A percentile compares a stretch with the other conserved stretches of the same genome.
phyloP scores from a whole-genome alignment of 2,888 invertebrate genomes.

The Falcaria lacertinaria region DNA sequence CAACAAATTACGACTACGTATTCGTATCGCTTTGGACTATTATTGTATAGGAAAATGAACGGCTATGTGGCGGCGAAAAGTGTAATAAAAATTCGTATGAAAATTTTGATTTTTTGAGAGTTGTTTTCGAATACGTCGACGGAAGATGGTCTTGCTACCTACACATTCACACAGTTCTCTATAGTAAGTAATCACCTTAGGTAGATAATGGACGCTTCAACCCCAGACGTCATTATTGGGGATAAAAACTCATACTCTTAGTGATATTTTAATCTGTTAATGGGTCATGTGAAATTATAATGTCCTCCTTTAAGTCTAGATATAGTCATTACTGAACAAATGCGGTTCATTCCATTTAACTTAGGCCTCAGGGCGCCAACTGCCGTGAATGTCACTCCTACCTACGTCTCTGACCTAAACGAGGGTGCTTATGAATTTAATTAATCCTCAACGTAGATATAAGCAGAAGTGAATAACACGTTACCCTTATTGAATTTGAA shows the following conservation, averaged over 20 bases:
- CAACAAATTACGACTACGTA: no score
- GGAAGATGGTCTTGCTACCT: no score
- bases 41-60: no score
- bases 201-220: no score
- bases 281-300: background rate
- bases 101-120: no score
- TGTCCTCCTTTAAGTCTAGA: slow-evolving; percentile 6
- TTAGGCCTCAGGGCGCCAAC: slow-evolving; percentile 25
- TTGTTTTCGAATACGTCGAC: no score
- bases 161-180: no score
- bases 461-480: slow-evolving; percentile 28
- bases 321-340: slow-evolving; percentile 19
- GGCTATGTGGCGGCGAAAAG: no score
- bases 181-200: no score
- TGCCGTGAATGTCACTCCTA: slow-evolving; percentile 29
- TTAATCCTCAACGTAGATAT: slow-evolving; percentile 44
- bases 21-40: no score
- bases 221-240: no score
- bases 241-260: slow-evolving; percentile 13
- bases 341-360: slow-evolving; percentile 57
- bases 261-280: slow-evolving; percentile 8
- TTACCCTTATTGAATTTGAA: slow-evolving; percentile 10
- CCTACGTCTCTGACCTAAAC: slow-evolving; percentile 40
- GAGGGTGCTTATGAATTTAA: slow-evolving; percentile 56
- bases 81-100: no score